Percentiles rank a stretch among this genome's conserved stretches.
These are phyloP conservation scores for Otus sunia DNA, from an alignment of 2,113 vertebrate genomes.

Conservation along the genomic window DNA sequence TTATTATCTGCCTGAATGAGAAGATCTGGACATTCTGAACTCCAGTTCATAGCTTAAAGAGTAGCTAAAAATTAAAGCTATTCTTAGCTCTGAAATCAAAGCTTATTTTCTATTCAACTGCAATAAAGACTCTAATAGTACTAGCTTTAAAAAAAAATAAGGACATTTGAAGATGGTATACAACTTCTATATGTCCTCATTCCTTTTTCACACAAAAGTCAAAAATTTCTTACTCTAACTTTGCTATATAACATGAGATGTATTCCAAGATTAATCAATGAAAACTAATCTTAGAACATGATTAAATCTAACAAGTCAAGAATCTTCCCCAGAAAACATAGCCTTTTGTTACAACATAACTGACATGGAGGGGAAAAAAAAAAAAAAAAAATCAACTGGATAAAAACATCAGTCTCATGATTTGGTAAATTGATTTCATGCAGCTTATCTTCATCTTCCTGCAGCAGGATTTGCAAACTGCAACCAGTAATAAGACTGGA, in stretches of 20 bases:
- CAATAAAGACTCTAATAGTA: background rate
- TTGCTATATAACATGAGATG: background rate
- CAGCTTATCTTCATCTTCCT: background rate
- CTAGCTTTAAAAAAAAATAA: background rate
- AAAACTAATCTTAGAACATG: background rate
- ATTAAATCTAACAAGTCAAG: background rate
- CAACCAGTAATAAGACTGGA: background rate
- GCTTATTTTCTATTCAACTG: background rate
- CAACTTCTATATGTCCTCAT: rapidly evolving
- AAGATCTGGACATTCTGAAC: background rate
- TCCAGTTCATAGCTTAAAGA: background rate
- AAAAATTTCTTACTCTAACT: background rate
- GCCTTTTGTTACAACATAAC: background rate
- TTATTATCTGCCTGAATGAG: background rate
- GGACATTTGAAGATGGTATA: background rate
- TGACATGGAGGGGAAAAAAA: background rate
- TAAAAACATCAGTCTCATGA: background rate
- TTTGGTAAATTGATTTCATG: background rate
- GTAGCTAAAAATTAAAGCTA: background rate
- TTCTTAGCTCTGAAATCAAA: background rate
- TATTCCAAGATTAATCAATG: background rate
- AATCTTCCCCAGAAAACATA: background rate
- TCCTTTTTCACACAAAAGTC: background rate
- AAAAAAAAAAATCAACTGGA: too few species aligned
- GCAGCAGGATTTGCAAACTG: background rate